Conservation (phyloP, 2,113 vertebrate genomes). For the Otis tarda region DNA sequence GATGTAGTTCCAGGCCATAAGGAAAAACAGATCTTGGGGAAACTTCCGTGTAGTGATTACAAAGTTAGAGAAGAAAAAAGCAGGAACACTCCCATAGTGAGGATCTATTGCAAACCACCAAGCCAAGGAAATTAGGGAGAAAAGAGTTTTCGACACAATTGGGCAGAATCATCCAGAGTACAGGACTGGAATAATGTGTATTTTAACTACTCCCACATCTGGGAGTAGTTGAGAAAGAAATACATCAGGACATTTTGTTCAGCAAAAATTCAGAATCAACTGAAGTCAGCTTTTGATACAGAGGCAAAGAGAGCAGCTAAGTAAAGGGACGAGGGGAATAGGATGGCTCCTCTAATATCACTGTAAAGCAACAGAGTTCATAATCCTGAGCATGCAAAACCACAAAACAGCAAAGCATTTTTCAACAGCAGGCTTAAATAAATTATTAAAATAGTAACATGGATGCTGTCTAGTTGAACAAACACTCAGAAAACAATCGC, state of each 20-base stretch:
- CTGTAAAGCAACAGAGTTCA: not conserved
- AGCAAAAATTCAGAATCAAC: constrained; percentile 7
- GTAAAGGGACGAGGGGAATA: not conserved
- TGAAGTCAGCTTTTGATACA: not conserved
- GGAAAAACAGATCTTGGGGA: not conserved
- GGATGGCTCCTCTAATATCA: not conserved
- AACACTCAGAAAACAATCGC: not conserved
- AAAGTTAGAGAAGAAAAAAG: not conserved
- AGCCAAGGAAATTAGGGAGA: not conserved
- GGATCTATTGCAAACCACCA: constrained; percentile 6
- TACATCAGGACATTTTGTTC: constrained; percentile 10
- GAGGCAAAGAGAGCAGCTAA: not conserved
- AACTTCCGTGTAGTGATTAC: not conserved
- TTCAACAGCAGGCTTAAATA: constrained; percentile 11
- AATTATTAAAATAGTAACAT: not conserved
- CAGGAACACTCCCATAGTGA: not conserved
- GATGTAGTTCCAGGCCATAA: not conserved
- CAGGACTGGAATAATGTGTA: not conserved
- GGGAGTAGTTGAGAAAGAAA: constrained; percentile 6
- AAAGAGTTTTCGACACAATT: constrained; percentile 8
- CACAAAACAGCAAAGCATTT: constrained; percentile 37
- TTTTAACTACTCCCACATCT: constrained; percentile 34
- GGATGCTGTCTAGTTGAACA: not conserved
- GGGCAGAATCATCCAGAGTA: not conserved
- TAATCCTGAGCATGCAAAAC: not conserved